Base-by-base conservation (phyloP, 2,888 invertebrate genomes). In the Xestobium rufovillosum region DNA sequence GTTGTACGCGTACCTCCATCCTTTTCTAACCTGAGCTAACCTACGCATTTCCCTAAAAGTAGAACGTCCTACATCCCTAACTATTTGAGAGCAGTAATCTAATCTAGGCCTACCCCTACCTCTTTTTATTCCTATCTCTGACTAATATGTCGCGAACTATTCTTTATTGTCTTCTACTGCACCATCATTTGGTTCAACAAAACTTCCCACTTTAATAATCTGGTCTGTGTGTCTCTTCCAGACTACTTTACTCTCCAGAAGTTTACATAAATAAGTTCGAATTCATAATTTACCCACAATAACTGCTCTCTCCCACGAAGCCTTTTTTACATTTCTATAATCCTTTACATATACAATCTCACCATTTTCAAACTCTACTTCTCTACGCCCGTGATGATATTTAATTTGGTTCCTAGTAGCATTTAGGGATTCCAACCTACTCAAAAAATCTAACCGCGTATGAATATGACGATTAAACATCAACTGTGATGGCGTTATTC, bases 321-420 rank as follows among this genome's bases (percentile, higher is more conserved):
- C 6, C n/a, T n/a, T n/a, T 27, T 27, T 27, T 27, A 27, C 28
- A 9, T 27, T 6, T 27, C 28, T 27, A 10, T 27, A 27, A 27
- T 27, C 28, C 11, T 27, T 27, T n/a, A 27, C 11, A n/a, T n/a
- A 27, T n/a, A 27, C 28, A 27, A 27, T 27, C 6, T 27, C 9
- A 10, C 28, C 28, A n/a, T n/a, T 11, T 27, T 6, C 8, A 10
- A 27, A 27, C 8, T 10, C 11, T 9, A 9, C 9, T 9, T 9
- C 11, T 27, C 28, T 27, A n/a, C 11, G 8, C 6, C 28, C 28
- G 6, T 6, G 6, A 27, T 27, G 11, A 27, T 27, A 9, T 9
- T 27, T 27, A 6, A n/a, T 27, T 6, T 27, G 8, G 11, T 6
- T 6, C 8, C 6, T 27, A n/a, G 8, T 9, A 27, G 8, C 11